These are phyloP conservation scores for Drosophila lacicola DNA, from an alignment of 2,888 invertebrate species.

Conservation along the genomic window DNA sequence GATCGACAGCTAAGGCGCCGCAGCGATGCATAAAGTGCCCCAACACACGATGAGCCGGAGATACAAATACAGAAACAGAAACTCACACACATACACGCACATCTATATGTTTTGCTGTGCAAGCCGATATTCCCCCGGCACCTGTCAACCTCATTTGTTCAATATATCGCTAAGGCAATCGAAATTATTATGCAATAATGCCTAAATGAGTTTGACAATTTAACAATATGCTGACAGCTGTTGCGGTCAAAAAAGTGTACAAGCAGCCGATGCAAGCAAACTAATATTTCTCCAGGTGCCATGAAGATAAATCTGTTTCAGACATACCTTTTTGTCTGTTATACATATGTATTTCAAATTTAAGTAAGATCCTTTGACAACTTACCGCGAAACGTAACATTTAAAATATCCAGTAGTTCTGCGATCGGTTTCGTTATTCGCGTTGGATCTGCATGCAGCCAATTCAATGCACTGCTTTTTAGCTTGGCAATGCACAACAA, in stretches of 20 bases:
- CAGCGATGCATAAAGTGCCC: slow-evolving; percentile 39
- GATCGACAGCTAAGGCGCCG: slow-evolving; percentile 73
- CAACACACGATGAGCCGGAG: too few species aligned
- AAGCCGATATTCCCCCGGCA: slow-evolving; percentile 22
- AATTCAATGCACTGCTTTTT: too few species aligned
- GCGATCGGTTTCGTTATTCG: too few species aligned
- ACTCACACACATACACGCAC: neutral
- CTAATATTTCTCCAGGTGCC: slow-evolving; percentile 20
- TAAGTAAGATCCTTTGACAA: too few species aligned
- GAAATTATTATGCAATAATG: slow-evolving; percentile 75
- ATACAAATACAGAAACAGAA: slow-evolving; percentile 36
- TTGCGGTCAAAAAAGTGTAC: slow-evolving; percentile 17
- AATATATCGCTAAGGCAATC: slow-evolving; percentile 31
- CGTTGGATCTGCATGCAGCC: too few species aligned
- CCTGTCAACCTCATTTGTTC: slow-evolving; percentile 45
- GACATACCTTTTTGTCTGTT: too few species aligned
- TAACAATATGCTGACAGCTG: too few species aligned
- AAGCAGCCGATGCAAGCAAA: slow-evolving; percentile 18
- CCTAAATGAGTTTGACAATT: slow-evolving; percentile 39
- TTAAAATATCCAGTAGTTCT: too few species aligned
- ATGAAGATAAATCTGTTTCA: neutral
- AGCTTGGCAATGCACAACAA: too few species aligned
- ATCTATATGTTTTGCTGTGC: slow-evolving; percentile 11
- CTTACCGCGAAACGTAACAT: too few species aligned
- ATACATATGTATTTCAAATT: too few species aligned